Evolutionary conservation across 2,888 invertebrate genomes (phyloP), one percentile per base, ranked within the genome.

Genomic region (Eupithecia pulchellata): DNA sequence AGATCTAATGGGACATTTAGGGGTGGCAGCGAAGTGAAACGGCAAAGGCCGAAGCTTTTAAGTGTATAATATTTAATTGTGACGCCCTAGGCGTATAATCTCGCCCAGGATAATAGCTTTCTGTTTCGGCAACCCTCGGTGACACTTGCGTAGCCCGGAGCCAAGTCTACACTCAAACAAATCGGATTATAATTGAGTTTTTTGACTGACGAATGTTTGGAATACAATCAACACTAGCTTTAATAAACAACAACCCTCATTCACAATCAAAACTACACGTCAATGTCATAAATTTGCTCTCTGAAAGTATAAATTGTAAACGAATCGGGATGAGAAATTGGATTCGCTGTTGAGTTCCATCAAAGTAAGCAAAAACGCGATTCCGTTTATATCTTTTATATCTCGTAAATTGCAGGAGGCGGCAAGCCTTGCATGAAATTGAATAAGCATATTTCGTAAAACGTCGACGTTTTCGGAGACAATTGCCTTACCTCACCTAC

Each of bases 31-130:
- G 89, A 91, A 92, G 92, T 93, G 92, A 94, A 94, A 94, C 92
- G 92, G 93, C 93, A 93, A 94, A 94, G 93, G 93, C 91, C 94
- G 94, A 93, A 93, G 94, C 94, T 94, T 94, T 94, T 94, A 94
- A 94, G 93, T 94, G 94, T 94, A 94, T 94, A 94, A 94, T 94
- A 94, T 94, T 94, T 94, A 94, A 94, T 94, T 94, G 94, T 94
- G 89, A 93, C 92, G 94, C 94, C 94, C 93, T 93, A 92, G 94
- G 94, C 94, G 94, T 88, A 94, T 94, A 94, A 94, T 94, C 94
- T 93, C 94, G 90, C 94, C 94, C 89, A 91, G 90, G 94, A 94
- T 94, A 94, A 94, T 94, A 94, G 94, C 94, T 94, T 94, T 94
- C 94, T 93, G 92, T 93, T 93, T 91, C 89, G 93, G 89, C 86